Evolutionary conservation across 2,797 vertebrate genomes (phyloP), one percentile per base, ranked within the genome.

Genomic region (Enteromius unitaeniatus): DNA sequence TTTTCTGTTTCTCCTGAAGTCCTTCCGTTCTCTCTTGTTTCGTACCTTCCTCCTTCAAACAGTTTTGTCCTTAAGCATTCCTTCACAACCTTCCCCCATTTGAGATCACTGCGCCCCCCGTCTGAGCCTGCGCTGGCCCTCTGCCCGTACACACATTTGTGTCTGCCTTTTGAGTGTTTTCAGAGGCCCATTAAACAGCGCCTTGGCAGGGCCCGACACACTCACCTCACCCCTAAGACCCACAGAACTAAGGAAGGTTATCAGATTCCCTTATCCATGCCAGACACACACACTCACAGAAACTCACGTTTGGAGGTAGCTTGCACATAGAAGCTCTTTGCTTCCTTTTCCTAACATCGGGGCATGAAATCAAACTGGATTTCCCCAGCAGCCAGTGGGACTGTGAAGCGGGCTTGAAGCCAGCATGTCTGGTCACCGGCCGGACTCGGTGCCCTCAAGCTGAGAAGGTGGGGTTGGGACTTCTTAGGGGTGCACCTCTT

Each of bases 91-190:
- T 95, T 93, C 90, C 88, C 88, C 91, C 92, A 92, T 92, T 95
- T 93, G 93, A 93, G 93, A 95, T 94, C 94, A 93, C 72, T 83
- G 79, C 51, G 21, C 49, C 55, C 77, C 60, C 70, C 55, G n/a
- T 78, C 67, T 37, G 84, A 85, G 88, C 93, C 94, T 93, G 93
- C 82, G 78, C 94, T 97, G 96, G 96, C 96, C 93, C 88, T 76
- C 89, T 96, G 96, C 96, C 97, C 95, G 93, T 93, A 92, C 93
- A 93, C 95, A 97, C 95, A 97, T 97, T 97, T 97, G 92, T 94
- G 95, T 96, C 94, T 95, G 96, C 93, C 91, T 94, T 95, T 93
- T 93, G 94, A 96, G 93, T 93, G 93, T 94, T 97, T 95, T 95
- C 93, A 95, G 95, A 96, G 95, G 94, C 93, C 94, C 93, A 95